These are phyloP conservation scores for Zelleria hepariella DNA, from an alignment of 2,888 invertebrate genomes.

Conservation along the genomic window DNA sequence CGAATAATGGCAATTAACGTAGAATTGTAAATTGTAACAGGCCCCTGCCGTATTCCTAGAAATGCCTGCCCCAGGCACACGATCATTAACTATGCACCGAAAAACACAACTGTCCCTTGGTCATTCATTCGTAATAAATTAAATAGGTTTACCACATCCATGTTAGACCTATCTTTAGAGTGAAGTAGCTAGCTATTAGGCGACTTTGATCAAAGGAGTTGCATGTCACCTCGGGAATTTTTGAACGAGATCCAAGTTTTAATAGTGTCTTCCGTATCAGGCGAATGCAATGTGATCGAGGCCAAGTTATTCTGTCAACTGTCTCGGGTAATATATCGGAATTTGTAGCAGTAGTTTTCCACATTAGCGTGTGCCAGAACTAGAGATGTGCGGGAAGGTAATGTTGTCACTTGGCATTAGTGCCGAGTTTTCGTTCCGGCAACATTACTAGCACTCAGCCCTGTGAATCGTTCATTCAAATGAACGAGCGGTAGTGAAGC, in stretches of 20 bases:
- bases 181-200: neutral
- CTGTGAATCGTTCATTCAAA: no score
- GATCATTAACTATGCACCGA: neutral
- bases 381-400: no score
- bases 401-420: no score
- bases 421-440: no score
- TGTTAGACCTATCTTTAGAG: neutral
- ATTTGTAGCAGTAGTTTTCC: neutral
- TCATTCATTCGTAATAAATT: neutral
- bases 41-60: neutral
- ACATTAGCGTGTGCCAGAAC: neutral
- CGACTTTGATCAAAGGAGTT: conserved; percentile 15
- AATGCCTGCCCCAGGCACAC: neutral
- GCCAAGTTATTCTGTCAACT: conserved; percentile 21
- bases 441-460: no score
- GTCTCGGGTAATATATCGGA: neutral
- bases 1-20: neutral
- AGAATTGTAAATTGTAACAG: neutral
- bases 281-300: conserved; percentile 41
- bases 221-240: conserved; percentile 30
- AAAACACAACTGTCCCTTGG: neutral
- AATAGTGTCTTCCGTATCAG: conserved; percentile 47
- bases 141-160: neutral
- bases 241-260: conserved; percentile 58
- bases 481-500: no score